Evolutionary conservation across 2,797 vertebrate species (phyloP).

Genomic region (Enteromius trimaculatus): DNA sequence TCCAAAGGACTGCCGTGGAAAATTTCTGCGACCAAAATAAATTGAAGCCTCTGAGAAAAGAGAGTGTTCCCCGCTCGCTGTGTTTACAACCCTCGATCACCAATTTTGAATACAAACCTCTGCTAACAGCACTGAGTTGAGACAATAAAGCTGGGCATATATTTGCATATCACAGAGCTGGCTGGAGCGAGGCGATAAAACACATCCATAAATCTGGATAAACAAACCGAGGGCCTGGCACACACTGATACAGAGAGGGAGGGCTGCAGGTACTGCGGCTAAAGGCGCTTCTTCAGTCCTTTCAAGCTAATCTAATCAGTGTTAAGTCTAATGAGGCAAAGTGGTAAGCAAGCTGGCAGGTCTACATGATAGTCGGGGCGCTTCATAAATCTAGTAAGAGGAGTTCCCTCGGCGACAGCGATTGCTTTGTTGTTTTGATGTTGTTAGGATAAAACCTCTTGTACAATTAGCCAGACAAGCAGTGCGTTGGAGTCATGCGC

Average conservation of each 20-base stretch:
- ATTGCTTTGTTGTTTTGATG: constrained; percentile 46
- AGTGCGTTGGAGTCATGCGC: background rate
- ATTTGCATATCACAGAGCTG: constrained; percentile 69
- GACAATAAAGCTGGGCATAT: constrained; percentile 64
- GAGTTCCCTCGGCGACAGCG: constrained; percentile 11
- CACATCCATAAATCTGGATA: constrained; percentile 69
- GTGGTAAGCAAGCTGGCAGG: constrained; percentile 41
- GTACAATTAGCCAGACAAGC: constrained; percentile 38
- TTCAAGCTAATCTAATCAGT: constrained; percentile 48
- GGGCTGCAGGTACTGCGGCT: constrained; percentile 40
- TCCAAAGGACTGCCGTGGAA: constrained; percentile 16
- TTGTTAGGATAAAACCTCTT: constrained; percentile 33
- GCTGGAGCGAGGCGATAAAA: constrained; percentile 65
- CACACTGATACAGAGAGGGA: constrained; percentile 16
- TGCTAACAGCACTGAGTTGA: constrained; percentile 58
- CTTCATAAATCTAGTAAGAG: constrained; percentile 46
- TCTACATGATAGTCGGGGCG: constrained; percentile 25
- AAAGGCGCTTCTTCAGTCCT: constrained; percentile 35
- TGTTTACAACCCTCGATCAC: constrained; percentile 47
- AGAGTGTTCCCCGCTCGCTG: background rate
- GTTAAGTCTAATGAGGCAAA: constrained; percentile 47
- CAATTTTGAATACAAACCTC: constrained; percentile 57
- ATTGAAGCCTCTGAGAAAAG: background rate
- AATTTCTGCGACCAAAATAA: constrained; percentile 6
- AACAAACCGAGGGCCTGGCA: constrained; percentile 59